Evolutionary conservation across 2,888 invertebrate species (phyloP), one percentile per base, ranked within the genome.

Genomic region (Acanthosepion pharaonis): DNA sequence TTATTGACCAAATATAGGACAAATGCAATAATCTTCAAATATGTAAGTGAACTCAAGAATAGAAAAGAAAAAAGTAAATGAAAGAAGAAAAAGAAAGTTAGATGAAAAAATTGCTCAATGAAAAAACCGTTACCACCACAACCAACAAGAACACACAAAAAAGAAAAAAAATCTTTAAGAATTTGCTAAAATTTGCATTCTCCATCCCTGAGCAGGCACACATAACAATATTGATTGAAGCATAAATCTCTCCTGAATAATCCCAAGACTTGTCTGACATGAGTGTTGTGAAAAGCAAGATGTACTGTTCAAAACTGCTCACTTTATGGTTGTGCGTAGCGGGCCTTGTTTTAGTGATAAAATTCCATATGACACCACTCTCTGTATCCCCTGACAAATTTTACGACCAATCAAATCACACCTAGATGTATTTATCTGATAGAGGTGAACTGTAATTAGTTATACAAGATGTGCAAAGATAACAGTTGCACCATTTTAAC

Each of bases 401-500:
- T 78, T 78, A 78, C 33, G 78, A 78, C 78, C 78, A 78, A 78
- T 78, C 78, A 78, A 78, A 78, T 78, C 78, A n/a, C 78, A 78
- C n/a, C n/a, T 78, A 78, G 78, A 78, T 78, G n/a, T 78, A 78
- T 78, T 78, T 78, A 78, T 78, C 78, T 78, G 78, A 78, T 78
- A n/a, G 78, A n/a, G 78, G 78, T 78, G 78, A 78, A 78, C 23
- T n/a, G 78, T n/a, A 33, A 78, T 78, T 78, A 78, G 78, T 78
- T 78, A 78, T 78, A 59, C 59, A 59, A 59, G 59, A 59, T 33
- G n/a, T 78, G n/a, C 78, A 33, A 15, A n/a, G 78, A 78, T 78
- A n/a, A 78, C n/a, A 78, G 18, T n/a, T n/a, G 33, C n/a, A 78
- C 78, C 78, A 78, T 78, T 78, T 78, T 78, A 78, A 78, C 28